phyloP scores from a whole-genome alignment of 1,140 invertebrate genomes.

The Calosoma granatense region DNA sequence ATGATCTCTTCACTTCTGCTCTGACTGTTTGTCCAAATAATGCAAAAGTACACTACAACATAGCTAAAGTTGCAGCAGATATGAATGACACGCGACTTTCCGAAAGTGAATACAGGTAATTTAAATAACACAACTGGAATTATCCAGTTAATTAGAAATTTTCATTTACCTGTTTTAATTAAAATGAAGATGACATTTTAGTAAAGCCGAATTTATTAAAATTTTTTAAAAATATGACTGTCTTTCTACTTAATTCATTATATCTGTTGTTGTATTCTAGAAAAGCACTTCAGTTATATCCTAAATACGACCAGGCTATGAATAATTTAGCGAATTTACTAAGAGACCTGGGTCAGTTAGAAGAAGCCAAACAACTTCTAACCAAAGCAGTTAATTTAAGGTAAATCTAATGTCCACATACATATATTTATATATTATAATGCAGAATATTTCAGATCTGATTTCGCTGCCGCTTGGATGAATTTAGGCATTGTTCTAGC shows the following conservation, averaged over 20 bases:
- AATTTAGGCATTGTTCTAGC: slow-evolving; percentile 90
- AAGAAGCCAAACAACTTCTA: slow-evolving; percentile 68
- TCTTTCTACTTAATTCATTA: not conserved
- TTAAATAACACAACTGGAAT: slow-evolving; percentile 40
- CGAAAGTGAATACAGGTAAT: slow-evolving; percentile 54
- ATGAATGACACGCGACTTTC: slow-evolving; percentile 56
- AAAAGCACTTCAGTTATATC: slow-evolving; percentile 51
- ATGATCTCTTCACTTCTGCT: slow-evolving; percentile 58
- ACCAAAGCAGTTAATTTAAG: slow-evolving; percentile 61
- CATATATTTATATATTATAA: slow-evolving; percentile 18
- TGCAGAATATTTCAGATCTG: slow-evolving; percentile 51
- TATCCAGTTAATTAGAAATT: slow-evolving; percentile 68
- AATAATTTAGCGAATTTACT: slow-evolving; percentile 94
- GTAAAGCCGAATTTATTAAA: slow-evolving; percentile 10
- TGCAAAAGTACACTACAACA: slow-evolving; percentile 95
- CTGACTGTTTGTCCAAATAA: slow-evolving; percentile 72
- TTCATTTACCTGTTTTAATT: slow-evolving; percentile 15
- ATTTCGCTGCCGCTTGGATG: slow-evolving; percentile 96
- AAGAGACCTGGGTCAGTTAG: slow-evolving; percentile 60
- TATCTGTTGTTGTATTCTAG: no score
- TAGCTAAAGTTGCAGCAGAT: slow-evolving; percentile 79
- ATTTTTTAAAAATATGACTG: not conserved
- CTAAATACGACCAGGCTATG: slow-evolving; percentile 90
- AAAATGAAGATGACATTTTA: not conserved
- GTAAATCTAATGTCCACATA: slow-evolving; percentile 36